Evolutionary conservation across 2,113 vertebrate genomes (phyloP).

Genomic region (Fregata magnificens): DNA sequence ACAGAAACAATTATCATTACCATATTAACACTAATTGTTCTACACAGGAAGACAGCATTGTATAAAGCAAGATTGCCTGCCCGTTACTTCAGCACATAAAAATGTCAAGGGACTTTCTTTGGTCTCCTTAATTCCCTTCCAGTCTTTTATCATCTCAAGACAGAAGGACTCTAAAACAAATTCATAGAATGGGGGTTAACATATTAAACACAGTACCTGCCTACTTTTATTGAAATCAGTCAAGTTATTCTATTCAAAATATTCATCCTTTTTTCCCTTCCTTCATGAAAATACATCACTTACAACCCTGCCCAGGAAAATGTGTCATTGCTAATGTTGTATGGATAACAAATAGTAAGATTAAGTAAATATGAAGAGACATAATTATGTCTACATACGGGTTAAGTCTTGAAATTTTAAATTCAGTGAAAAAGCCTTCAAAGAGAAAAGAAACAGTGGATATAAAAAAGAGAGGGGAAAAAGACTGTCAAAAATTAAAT

Average conservation of each 20-base stretch:
- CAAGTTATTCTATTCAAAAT: background rate
- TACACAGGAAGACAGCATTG: conserved; percentile 37
- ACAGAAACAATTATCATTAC: conserved; percentile 60
- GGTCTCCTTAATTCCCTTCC: conserved; percentile 9
- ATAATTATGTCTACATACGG: background rate
- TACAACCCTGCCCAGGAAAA: background rate
- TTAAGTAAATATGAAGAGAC: background rate
- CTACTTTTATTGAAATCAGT: background rate
- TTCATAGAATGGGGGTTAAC: background rate
- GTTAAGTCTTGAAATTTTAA: background rate
- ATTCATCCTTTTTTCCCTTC: background rate
- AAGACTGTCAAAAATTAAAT: background rate
- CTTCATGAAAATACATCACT: background rate
- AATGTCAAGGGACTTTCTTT: conserved; percentile 3
- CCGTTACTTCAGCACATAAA: background rate
- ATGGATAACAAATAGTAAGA: background rate
- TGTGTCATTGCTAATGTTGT: background rate
- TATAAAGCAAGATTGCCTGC: conserved; percentile 5
- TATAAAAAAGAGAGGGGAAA: background rate
- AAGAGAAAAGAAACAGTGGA: background rate
- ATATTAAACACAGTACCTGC: background rate
- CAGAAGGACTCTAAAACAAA: background rate
- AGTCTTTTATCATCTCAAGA: background rate
- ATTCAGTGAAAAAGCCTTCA: background rate
- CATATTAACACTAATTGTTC: conserved; percentile 58